These are phyloP conservation scores for Microchrysa polita DNA, from an alignment of 2,888 invertebrate genomes.

Conservation along the genomic window DNA sequence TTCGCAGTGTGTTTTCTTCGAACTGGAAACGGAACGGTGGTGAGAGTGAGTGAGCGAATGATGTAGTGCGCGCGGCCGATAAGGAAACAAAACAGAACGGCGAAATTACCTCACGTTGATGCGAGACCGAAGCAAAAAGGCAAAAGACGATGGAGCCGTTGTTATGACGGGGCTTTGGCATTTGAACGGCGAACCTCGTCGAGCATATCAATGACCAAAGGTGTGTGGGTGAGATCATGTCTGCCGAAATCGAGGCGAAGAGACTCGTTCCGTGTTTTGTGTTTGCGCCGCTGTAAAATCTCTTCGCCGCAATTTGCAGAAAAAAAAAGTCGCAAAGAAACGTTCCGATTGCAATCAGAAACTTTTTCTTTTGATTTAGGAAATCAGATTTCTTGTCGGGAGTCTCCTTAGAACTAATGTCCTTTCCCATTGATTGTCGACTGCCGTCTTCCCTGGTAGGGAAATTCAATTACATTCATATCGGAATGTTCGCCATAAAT, in stretches of 20 bases:
- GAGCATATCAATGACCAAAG: conserved; percentile 23
- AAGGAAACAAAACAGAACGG: background rate
- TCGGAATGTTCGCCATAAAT: background rate
- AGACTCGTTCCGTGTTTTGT: background rate
- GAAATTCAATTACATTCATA: background rate
- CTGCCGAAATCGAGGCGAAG: background rate
- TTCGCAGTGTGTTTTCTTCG: background rate
- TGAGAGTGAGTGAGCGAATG: conserved; percentile 16
- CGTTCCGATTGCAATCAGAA: background rate
- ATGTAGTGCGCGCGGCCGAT: conserved; percentile 11
- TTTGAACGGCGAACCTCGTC: conserved; percentile 25
- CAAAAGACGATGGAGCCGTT: conserved; percentile 25
- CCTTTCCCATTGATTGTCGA: too few relatives aligned
- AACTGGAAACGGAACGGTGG: background rate
- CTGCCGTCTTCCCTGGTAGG: background rate
- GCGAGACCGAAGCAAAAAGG: too few relatives aligned
- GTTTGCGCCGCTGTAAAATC: background rate
- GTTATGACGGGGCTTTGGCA: conserved; percentile 30
- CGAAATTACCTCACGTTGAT: too few relatives aligned
- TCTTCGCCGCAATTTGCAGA: background rate
- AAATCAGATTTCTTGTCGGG: background rate
- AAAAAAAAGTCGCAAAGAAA: too few relatives aligned
- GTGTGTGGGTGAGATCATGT: conserved; percentile 22
- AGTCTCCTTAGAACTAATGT: background rate
- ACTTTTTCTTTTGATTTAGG: background rate